Percentiles rank a stretch among this genome's conserved stretches.
These are phyloP conservation scores for Plagodis dolabraria DNA, from an alignment of 2,888 invertebrate species.

Conservation along the genomic window DNA sequence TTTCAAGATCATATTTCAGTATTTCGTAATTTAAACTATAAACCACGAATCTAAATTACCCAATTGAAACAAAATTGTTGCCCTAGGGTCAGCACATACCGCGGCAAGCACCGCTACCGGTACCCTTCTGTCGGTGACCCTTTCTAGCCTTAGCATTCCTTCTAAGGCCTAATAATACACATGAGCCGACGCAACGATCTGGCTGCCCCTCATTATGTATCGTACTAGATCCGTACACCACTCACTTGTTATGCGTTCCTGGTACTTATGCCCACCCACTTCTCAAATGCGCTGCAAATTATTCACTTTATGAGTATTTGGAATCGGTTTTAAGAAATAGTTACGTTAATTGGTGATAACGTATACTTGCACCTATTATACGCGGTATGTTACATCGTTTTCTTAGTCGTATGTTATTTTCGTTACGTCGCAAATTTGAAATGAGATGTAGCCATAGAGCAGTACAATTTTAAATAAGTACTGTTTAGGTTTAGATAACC, in stretches of 20 bases:
- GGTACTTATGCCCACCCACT: constrained; percentile 47
- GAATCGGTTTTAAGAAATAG: constrained; percentile 1
- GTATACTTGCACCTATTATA: too few species aligned
- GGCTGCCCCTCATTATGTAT: constrained; percentile 74
- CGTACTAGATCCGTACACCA: constrained; percentile 44
- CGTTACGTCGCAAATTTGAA: too few species aligned
- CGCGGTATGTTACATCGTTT: too few species aligned
- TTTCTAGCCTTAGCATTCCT: constrained; percentile 74
- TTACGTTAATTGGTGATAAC: background rate
- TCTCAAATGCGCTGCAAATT: constrained; percentile 22
- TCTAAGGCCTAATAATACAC: constrained; percentile 82
- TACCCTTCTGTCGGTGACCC: constrained; percentile 71
- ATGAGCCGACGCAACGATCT: constrained; percentile 75
- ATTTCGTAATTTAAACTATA: constrained; percentile 3
- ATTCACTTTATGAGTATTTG: constrained; percentile 9
- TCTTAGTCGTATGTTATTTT: too few species aligned
- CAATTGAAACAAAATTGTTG: constrained; percentile 51
- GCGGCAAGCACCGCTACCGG: constrained; percentile 59
- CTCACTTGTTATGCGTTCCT: constrained; percentile 55
- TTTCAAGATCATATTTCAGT: background rate
- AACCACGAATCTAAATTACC: constrained; percentile 31
- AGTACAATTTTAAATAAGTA: too few species aligned
- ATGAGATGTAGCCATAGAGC: too few species aligned
- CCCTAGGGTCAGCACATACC: constrained; percentile 58
- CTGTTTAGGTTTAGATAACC: too few species aligned